These are phyloP conservation scores for Piezodorus guildinii DNA, from an alignment of 1,140 invertebrate genomes.

Conservation along the genomic window DNA sequence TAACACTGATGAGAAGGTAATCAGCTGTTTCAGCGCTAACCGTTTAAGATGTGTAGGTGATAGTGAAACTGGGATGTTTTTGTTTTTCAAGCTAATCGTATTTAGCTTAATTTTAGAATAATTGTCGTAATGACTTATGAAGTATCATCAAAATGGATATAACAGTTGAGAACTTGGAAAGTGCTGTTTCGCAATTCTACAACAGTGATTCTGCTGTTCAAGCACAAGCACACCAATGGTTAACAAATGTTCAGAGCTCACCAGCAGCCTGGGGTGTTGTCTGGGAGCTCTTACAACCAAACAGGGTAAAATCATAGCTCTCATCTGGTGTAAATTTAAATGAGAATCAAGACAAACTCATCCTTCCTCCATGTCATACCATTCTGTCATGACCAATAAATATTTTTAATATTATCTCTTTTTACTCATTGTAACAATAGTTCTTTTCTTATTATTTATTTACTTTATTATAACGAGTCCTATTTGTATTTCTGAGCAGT, in stretches of 20 bases:
- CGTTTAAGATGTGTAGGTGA: background rate
- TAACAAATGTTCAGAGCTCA: slow-evolving; percentile 66
- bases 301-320: slow-evolving; percentile 46
- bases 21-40: background rate
- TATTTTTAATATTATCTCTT: too few relatives aligned
- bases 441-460: too few relatives aligned
- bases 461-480: too few relatives aligned
- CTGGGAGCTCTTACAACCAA: slow-evolving; percentile 68
- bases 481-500: too few relatives aligned
- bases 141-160: slow-evolving; percentile 24
- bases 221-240: slow-evolving; percentile 68
- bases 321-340: too few relatives aligned
- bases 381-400: too few relatives aligned
- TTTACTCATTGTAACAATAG: too few relatives aligned
- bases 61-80: background rate
- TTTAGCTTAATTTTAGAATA: too few relatives aligned
- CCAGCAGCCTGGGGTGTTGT: slow-evolving; percentile 79
- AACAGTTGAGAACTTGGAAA: slow-evolving; percentile 28
- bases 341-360: too few relatives aligned
- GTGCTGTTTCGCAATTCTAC: slow-evolving; percentile 39
- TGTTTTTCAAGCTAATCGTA: too few relatives aligned
- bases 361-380: too few relatives aligned
- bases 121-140: too few relatives aligned
- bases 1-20: background rate
- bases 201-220: slow-evolving; percentile 36